phyloP scores from a whole-genome alignment of 2,888 invertebrate genomes.

The Epinotia nisella region DNA sequence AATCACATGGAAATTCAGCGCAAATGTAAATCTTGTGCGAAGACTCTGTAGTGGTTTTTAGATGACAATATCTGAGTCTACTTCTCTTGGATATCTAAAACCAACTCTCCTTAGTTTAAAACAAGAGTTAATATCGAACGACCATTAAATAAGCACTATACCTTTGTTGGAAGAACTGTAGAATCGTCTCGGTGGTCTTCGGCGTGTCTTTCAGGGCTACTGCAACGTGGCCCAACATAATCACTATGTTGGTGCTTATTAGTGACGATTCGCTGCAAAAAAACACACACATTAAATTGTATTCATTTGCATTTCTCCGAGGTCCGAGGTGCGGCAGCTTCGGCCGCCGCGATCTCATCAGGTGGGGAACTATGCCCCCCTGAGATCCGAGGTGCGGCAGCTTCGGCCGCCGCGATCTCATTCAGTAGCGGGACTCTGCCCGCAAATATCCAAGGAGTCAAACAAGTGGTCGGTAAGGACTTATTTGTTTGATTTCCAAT shows the following conservation, averaged over 20 bases:
- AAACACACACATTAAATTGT: background rate
- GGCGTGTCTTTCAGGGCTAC: slow-evolving; percentile 96
- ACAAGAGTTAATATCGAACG: background rate
- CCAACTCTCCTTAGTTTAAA: background rate
- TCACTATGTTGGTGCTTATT: slow-evolving; percentile 98
- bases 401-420: too few relatives aligned
- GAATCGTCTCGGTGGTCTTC: slow-evolving; percentile 96
- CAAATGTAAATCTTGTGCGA: background rate
- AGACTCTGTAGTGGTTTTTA: background rate
- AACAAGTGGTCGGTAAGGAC: too few relatives aligned
- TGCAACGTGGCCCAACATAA: slow-evolving; percentile 98
- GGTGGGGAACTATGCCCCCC: too few relatives aligned
- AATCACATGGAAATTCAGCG: too few relatives aligned
- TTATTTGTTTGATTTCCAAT: too few relatives aligned
- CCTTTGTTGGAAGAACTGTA: slow-evolving; percentile 98
- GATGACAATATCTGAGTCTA: background rate
- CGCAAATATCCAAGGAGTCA: too few relatives aligned
- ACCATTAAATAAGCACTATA: slow-evolving; percentile 46
- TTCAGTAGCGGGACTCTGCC: too few relatives aligned
- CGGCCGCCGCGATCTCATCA: too few relatives aligned
- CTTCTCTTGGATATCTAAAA: background rate
- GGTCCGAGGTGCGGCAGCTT: too few relatives aligned
- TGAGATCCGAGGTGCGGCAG: too few relatives aligned
- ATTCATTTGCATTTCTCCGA: too few relatives aligned
- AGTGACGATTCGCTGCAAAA: slow-evolving; percentile 92